Percentiles rank a stretch among this genome's conserved stretches.
Conservation (phyloP, 2,113 vertebrate genomes). For the Podarcis raffonei region DNA sequence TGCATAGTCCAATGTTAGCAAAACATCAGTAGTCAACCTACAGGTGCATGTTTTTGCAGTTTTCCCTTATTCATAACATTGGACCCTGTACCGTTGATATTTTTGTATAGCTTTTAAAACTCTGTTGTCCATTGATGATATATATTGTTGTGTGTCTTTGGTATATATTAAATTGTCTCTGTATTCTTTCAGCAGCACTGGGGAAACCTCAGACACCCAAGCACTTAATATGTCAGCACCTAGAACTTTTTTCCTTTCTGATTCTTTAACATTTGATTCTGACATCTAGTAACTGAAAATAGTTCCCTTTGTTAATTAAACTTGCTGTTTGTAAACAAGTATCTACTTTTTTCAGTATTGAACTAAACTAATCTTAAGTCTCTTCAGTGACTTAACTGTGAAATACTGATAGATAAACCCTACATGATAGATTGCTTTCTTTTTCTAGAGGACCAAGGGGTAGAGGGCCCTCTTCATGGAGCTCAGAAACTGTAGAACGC, state of each 20-base stretch:
- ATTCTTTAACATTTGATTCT: background rate
- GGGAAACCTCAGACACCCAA: background rate
- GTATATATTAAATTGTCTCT: background rate
- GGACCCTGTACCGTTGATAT: too few species aligned
- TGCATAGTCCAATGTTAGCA: too few species aligned
- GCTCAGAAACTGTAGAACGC: constrained; percentile 86
- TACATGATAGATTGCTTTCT: background rate
- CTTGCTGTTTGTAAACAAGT: background rate
- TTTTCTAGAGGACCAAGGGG: constrained; percentile 79
- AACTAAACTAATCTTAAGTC: background rate
- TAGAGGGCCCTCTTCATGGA: constrained; percentile 85
- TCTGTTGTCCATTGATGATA: background rate
- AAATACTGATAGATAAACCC: background rate
- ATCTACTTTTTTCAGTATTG: background rate
- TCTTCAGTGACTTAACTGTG: background rate
- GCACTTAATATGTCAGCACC: background rate
- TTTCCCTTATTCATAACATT: too few species aligned
- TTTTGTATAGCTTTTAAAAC: background rate
- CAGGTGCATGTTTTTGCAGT: too few species aligned
- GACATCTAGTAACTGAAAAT: background rate
- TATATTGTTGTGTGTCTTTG: background rate
- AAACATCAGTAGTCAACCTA: too few species aligned
- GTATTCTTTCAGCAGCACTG: background rate
- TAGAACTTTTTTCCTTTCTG: background rate
- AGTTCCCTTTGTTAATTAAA: background rate